Conservation (phyloP, 2,113 vertebrate genomes). For the Numenius arquata region DNA sequence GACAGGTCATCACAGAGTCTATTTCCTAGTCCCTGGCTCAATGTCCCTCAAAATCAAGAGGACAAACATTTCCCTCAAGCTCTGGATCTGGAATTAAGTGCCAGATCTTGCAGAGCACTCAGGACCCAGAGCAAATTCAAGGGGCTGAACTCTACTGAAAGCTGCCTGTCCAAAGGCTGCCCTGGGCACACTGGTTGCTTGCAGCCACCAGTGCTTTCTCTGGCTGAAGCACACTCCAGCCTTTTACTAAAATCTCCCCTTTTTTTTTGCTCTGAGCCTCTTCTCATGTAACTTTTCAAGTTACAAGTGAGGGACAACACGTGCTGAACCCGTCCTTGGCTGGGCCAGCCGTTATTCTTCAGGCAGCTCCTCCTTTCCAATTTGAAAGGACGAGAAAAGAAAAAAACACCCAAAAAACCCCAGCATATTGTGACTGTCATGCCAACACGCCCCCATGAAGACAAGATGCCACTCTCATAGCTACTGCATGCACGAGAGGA, state of each 20-base stretch:
- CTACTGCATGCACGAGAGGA: fast-evolving
- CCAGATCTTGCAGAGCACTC: neutral
- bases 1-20: neutral
- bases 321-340: neutral
- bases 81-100: neutral
- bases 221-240: neutral
- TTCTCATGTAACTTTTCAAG: neutral
- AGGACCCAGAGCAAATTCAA: neutral
- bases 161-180: neutral
- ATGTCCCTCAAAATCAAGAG: neutral
- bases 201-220: neutral
- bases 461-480: neutral
- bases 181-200: neutral
- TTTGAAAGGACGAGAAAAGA: neutral
- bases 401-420: neutral
- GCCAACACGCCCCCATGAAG: neutral
- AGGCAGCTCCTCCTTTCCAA: neutral
- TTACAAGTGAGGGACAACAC: neutral
- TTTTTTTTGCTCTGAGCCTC: neutral
- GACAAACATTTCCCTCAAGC: neutral
- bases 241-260: neutral
- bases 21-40: neutral
- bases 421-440: neutral
- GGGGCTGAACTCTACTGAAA: neutral
- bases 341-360: neutral